Percentiles rank a stretch among this genome's conserved stretches.
Evolutionary conservation across 2,113 vertebrate genomes (phyloP).

Genomic region (Poeciliopsis prolifica): DNA sequence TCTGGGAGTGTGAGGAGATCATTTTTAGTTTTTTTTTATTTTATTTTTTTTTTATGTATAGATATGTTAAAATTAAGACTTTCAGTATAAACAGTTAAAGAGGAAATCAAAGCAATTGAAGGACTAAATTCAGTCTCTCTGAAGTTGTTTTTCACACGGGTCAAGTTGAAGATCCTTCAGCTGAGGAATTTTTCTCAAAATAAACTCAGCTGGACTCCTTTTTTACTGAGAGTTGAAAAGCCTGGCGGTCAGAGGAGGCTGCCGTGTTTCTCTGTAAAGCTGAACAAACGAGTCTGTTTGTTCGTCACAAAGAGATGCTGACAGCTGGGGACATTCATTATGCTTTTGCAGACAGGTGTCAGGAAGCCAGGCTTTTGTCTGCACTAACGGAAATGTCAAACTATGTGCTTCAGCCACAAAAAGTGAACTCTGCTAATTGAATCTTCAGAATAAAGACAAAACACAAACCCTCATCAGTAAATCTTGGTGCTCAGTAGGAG

Average conservation of each 20-base stretch:
- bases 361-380: constrained; percentile 18
- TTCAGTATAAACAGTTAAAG: neutral
- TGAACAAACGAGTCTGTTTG: constrained; percentile 70
- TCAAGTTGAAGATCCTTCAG: constrained; percentile 46
- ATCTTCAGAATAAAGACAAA: constrained; percentile 9
- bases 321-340: constrained; percentile 11
- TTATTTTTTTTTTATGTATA: too few species aligned
- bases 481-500: neutral
- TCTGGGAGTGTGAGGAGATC: too few species aligned
- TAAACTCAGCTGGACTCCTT: constrained; percentile 40
- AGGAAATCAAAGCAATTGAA: neutral
- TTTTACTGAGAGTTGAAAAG: constrained; percentile 20
- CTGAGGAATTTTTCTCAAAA: constrained; percentile 55
- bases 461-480: constrained; percentile 15
- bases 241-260: neutral
- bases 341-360: constrained; percentile 18
- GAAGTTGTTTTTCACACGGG: constrained; percentile 42
- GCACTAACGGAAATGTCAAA: constrained; percentile 12
- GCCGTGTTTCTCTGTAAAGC: constrained; percentile 34
- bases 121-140: constrained; percentile 12
- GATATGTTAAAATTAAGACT: neutral
- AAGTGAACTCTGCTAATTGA: neutral
- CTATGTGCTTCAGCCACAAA: neutral
- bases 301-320: constrained; percentile 12
- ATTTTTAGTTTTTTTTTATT: too few species aligned